phyloP scores from a whole-genome alignment of 2,888 invertebrate species.

The Acleris laterana region DNA sequence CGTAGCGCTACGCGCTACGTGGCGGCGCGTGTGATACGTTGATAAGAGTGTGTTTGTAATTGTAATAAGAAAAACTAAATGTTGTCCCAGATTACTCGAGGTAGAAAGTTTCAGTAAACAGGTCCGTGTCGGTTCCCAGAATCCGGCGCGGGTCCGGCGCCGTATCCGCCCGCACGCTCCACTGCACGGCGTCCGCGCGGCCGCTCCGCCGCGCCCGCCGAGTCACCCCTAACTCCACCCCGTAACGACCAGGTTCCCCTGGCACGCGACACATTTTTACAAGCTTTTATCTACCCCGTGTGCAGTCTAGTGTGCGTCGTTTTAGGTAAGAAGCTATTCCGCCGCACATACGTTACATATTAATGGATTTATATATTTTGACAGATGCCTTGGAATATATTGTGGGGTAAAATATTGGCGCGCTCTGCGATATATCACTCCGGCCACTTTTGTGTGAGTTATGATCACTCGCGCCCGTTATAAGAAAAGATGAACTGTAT shows the following conservation, averaged over 20 bases:
- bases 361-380: slow-evolving; percentile 37
- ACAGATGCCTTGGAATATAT: slow-evolving; percentile 31
- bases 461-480: slow-evolving; percentile 16
- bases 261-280: slow-evolving; percentile 27
- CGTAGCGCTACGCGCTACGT: no score
- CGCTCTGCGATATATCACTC: slow-evolving; percentile 25
- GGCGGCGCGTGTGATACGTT: no score
- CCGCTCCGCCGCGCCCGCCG: slow-evolving; percentile 23
- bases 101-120: not conserved
- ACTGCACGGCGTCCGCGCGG: slow-evolving; percentile 11
- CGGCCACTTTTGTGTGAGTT: slow-evolving; percentile 30
- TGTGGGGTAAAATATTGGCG: slow-evolving; percentile 24
- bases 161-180: slow-evolving; percentile 32
- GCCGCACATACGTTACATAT: slow-evolving; percentile 36
- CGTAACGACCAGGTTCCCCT: slow-evolving; percentile 12
- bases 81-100: not conserved
- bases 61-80: no score
- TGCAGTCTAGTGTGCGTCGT: slow-evolving; percentile 33
- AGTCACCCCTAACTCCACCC: slow-evolving; percentile 10
- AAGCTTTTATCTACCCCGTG: slow-evolving; percentile 35
- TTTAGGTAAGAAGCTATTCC: slow-evolving; percentile 36
- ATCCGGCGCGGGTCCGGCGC: slow-evolving; percentile 26
- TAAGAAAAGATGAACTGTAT: slow-evolving; percentile 25
- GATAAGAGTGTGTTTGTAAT: no score
- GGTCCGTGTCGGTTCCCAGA: slow-evolving; percentile 19